Evolutionary conservation across 1,140 invertebrate species (phyloP).

Genomic region (Oreohelix idahoensis): DNA sequence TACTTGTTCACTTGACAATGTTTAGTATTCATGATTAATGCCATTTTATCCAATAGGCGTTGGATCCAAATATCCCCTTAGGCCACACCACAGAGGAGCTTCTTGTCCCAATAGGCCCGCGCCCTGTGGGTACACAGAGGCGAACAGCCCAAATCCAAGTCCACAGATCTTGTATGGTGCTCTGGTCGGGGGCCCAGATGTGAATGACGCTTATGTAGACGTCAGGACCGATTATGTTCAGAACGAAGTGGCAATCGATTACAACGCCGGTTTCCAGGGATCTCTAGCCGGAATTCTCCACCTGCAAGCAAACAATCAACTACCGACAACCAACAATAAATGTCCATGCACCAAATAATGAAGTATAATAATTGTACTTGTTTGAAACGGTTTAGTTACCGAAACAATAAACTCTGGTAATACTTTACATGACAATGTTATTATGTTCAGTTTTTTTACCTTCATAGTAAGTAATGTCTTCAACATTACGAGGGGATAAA

Average conservation of each 20-base stretch:
- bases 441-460: no score
- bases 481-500: no score
- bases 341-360: neutral
- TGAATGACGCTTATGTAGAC: constrained; percentile 67
- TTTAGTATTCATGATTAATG: no score
- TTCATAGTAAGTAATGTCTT: no score
- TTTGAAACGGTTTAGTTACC: no score
- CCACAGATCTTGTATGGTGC: constrained; percentile 71
- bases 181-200: constrained; percentile 72
- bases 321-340: neutral
- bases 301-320: neutral
- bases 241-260: constrained; percentile 73
- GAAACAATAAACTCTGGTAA: no score
- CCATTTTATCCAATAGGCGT: constrained; percentile 78
- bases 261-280: constrained; percentile 73
- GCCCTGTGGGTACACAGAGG: constrained; percentile 49
- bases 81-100: constrained; percentile 63
- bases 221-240: constrained; percentile 65
- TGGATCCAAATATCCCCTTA: constrained; percentile 76
- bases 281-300: constrained; percentile 53
- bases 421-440: no score
- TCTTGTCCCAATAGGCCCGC: constrained; percentile 52
- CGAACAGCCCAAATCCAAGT: constrained; percentile 50
- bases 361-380: no score
- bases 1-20: no score